A percentile compares a stretch with the other conserved stretches of the same genome.
phyloP scores from a whole-genome alignment of 2,797 vertebrate genomes.

The Halcyon smyrnensis region DNA sequence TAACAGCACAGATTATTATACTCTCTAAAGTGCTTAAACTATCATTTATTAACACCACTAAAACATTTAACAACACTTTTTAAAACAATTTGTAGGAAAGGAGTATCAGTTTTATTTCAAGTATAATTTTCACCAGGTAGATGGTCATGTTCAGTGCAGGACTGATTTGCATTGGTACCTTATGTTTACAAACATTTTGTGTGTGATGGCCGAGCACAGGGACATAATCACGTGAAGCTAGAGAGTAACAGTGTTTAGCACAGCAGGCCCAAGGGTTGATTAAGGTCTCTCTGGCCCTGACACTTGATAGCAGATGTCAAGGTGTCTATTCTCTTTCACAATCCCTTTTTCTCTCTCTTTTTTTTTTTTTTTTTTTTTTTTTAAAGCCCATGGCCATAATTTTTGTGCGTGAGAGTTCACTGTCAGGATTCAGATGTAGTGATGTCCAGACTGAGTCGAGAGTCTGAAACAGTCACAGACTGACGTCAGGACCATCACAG shows the following conservation, averaged over 20 bases:
- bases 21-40: neutral
- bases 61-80: conserved; percentile 2
- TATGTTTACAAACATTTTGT: neutral
- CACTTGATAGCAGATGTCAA: neutral
- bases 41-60: conserved; percentile 22
- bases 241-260: neutral
- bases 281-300: neutral
- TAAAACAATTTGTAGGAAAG: neutral
- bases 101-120: neutral
- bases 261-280: neutral
- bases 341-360: neutral
- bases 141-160: neutral
- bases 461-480: neutral
- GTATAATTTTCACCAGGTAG: neutral
- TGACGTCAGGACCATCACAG: neutral
- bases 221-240: neutral
- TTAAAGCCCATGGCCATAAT: neutral
- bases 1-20: neutral
- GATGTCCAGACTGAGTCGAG: neutral
- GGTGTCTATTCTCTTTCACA: neutral
- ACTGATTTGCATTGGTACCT: neutral
- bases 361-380: no score
- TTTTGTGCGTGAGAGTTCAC: neutral
- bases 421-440: neutral
- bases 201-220: neutral